These are phyloP conservation scores for Sarcophaga caerulescens DNA, from an alignment of 2,888 invertebrate species.

Conservation along the genomic window DNA sequence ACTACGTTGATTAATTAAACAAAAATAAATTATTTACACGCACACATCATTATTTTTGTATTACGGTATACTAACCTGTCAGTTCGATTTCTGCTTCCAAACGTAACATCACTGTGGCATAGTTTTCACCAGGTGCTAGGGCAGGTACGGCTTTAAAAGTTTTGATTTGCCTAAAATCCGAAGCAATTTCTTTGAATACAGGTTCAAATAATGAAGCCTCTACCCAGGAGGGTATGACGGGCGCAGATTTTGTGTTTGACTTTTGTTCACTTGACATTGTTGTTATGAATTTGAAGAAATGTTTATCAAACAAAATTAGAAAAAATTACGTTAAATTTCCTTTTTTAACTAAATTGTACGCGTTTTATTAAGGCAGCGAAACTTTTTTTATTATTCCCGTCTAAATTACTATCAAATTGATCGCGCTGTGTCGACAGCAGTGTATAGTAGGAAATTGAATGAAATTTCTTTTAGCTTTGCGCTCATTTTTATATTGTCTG, in stretches of 20 bases:
- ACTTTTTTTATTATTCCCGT: neutral
- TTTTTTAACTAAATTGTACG: no score
- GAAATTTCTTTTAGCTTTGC: neutral
- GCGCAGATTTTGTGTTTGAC: neutral
- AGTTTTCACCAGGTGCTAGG: constrained; percentile 74
- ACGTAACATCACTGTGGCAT: constrained; percentile 74
- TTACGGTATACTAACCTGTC: constrained; percentile 66
- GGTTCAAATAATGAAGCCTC: constrained; percentile 69
- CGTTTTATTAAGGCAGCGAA: neutral
- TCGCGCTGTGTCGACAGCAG: neutral
- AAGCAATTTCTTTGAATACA: constrained; percentile 63
- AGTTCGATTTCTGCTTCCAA: constrained; percentile 72
- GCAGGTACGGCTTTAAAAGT: constrained; percentile 70
- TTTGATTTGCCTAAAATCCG: constrained; percentile 65
- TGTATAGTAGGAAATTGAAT: neutral
- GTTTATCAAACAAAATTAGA: neutral
- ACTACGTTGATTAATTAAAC: no score
- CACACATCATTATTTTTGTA: neutral
- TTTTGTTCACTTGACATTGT: constrained; percentile 27
- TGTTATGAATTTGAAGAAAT: neutral
- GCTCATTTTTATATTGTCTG: neutral
- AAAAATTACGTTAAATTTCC: neutral
- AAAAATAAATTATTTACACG: no score
- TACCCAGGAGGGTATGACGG: constrained; percentile 68
- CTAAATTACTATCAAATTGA: neutral